Base-by-base conservation (phyloP, 2,797 vertebrate species). In the Margarornis squamiger region DNA sequence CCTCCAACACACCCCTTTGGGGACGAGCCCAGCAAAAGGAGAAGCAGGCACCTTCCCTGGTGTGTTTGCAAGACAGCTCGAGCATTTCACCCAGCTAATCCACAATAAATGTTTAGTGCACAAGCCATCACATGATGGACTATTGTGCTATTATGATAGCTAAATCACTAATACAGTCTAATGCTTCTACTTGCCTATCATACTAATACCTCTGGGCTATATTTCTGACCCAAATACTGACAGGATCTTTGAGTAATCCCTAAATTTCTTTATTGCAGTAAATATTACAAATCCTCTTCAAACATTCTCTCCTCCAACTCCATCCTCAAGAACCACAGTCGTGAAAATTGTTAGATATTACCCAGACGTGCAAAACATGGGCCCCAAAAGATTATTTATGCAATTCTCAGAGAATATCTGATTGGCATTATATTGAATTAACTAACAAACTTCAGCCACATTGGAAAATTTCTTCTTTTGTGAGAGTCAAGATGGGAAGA, bases 111-210 rank as follows among this genome's bases (percentile, higher is more conserved):
- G 93, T 93, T 96, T 88, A 85, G 96, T 90, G 95, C 81, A 49
- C 54, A 61, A 72, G 76, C 91, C 90, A 89, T 95, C 95, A 91
- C 93, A 78, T 82, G 93, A 82, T 26, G 49, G 81, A 87, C 91
- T 48, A 94, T 91, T 94, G 94, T 96, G 92, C 90, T 94, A 92
- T 96, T 96, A 94, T 43, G 93, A 96, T 90, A 90, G 86, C 95
- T 95, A 97, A 96, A 93, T 95, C 96, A 97, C 93, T 97, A 97
- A 97, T 97, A 82, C 95, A 96, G 91, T 52, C 96, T 96, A 97
- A 97, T 95, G 95, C 97, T 96, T 91, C 71, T 61, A 92, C 88
- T 96, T 97, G 96, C 66, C 92, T 66, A 95, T 96, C 88, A 88
- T 71, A 65, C 77, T 94, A 94, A 95, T 94, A 93, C 95, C 76